Evolutionary conservation across 2,888 invertebrate genomes (phyloP).

Genomic region (Eilema griseolum): DNA sequence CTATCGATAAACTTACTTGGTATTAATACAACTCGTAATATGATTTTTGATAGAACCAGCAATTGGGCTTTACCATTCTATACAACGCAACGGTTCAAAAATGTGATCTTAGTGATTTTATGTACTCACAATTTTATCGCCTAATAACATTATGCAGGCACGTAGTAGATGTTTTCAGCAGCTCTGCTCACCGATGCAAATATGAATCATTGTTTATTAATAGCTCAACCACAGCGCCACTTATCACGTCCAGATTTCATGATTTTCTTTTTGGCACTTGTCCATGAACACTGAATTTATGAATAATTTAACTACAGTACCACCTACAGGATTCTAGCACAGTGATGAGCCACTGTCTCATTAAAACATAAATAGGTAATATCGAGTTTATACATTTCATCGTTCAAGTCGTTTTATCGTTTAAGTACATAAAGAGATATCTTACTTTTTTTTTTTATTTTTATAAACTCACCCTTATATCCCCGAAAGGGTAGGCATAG

Average conservation of each 20-base stretch:
- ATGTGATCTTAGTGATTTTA: neutral
- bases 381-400: neutral
- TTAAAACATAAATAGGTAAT: neutral
- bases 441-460: too few relatives aligned
- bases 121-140: too few relatives aligned
- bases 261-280: slow-evolving; percentile 4
- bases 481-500: too few relatives aligned
- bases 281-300: slow-evolving; percentile 4
- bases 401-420: neutral
- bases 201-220: slow-evolving; percentile 6
- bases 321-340: neutral
- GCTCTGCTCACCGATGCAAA: neutral
- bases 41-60: too few relatives aligned
- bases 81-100: neutral
- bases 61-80: neutral
- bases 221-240: slow-evolving; percentile 2
- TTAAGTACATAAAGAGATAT: too few relatives aligned
- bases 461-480: too few relatives aligned
- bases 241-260: slow-evolving; percentile 4
- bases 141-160: neutral
- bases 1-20: too few relatives aligned
- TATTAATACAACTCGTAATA: too few relatives aligned
- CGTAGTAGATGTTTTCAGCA: neutral
- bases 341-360: neutral
- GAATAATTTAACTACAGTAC: neutral